Percentiles rank a stretch among this genome's conserved stretches.
phyloP scores from a whole-genome alignment of 2,888 invertebrate species.

The Malthinus flaveolus region DNA sequence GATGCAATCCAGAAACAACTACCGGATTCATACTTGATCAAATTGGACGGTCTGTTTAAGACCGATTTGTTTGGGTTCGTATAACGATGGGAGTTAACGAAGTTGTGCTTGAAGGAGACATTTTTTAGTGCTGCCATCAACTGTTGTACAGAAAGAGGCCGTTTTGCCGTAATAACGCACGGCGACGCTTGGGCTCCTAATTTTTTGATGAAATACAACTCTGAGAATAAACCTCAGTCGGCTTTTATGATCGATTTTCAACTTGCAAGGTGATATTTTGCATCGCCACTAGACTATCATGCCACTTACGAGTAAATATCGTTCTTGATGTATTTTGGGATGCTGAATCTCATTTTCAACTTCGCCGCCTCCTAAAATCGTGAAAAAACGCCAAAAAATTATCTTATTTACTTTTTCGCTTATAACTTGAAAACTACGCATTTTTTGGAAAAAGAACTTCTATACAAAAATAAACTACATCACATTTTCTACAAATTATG shows the following conservation, averaged over 20 bases:
- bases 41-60: slow-evolving; percentile 59
- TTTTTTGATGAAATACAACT: slow-evolving; percentile 61
- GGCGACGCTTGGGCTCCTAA: slow-evolving; percentile 81
- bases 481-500: no score
- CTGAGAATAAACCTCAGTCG: slow-evolving; percentile 48
- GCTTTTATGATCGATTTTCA: slow-evolving; percentile 73
- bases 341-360: no score
- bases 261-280: slow-evolving; percentile 60
- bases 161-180: slow-evolving; percentile 64
- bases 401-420: no score
- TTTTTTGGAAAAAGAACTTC: no score
- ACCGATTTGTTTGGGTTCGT: slow-evolving; percentile 57
- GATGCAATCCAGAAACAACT: slow-evolving; percentile 69
- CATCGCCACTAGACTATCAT: no score
- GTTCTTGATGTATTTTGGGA: no score
- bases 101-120: no score
- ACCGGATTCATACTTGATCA: slow-evolving; percentile 62
- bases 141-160: slow-evolving; percentile 31
- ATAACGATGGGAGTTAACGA: slow-evolving; percentile 21
- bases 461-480: no score
- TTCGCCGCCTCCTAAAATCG: no score
- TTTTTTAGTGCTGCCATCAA: slow-evolving; percentile 47
- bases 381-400: no score
- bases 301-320: no score
- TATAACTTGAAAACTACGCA: no score